These are phyloP conservation scores for Geothlypis trichas DNA, from an alignment of 2,113 vertebrate genomes.

Conservation along the genomic window DNA sequence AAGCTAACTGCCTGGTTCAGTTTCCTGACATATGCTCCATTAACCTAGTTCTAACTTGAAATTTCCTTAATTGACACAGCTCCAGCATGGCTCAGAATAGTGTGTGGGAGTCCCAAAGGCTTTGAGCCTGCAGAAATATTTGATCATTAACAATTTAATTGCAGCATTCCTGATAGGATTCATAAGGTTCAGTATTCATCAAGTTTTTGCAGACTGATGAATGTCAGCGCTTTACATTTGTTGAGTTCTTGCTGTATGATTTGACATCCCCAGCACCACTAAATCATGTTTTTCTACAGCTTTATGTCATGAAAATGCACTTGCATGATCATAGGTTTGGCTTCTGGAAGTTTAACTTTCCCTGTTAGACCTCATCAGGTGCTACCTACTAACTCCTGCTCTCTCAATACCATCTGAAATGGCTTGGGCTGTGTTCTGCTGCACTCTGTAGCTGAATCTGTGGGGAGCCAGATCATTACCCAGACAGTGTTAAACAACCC, in stretches of 20 bases:
- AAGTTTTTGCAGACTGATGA: background rate
- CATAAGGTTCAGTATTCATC: background rate
- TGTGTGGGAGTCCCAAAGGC: background rate
- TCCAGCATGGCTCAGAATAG: background rate
- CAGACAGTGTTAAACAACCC: background rate
- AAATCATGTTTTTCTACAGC: background rate
- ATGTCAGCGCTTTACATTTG: background rate
- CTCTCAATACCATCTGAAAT: background rate
- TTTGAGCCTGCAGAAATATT: background rate
- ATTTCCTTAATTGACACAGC: background rate
- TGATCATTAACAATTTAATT: background rate
- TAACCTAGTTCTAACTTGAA: conserved; percentile 24
- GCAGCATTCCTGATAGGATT: background rate
- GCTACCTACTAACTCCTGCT: background rate
- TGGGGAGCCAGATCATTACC: background rate
- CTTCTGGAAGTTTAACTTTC: background rate
- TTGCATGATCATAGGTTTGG: background rate
- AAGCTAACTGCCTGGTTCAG: background rate
- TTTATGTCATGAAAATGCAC: background rate
- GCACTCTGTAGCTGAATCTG: background rate
- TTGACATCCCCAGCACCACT: background rate
- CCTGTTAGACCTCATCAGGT: background rate
- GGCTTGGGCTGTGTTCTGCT: background rate
- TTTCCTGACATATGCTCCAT: conserved; percentile 10
- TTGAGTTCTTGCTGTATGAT: background rate